Percentiles rank a stretch among this genome's conserved stretches.
Evolutionary conservation across 2,113 vertebrate species (phyloP).

Genomic region (Rhegmatorhina hoffmannsi): DNA sequence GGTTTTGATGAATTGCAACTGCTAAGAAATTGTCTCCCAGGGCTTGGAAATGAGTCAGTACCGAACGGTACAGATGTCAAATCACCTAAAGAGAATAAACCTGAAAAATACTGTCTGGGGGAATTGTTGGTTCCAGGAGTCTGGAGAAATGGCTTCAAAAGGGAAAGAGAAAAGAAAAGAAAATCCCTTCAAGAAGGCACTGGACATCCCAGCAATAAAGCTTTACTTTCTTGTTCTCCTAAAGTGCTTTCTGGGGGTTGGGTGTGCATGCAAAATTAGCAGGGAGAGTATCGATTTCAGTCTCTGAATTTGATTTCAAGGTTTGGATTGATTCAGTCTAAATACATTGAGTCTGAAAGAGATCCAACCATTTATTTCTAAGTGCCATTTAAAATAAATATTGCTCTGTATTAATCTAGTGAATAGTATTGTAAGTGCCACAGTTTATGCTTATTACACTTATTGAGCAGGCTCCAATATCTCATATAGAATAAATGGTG

Average conservation of each 20-base stretch:
- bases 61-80: not conserved
- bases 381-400: slow-evolving; percentile 72
- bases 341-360: slow-evolving; percentile 63
- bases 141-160: not conserved
- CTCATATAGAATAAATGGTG: slow-evolving; percentile 68
- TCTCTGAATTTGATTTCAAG: slow-evolving; percentile 76
- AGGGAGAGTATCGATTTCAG: slow-evolving; percentile 64
- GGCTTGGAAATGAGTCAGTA: slow-evolving; percentile 49
- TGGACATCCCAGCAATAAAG: not conserved
- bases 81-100: slow-evolving; percentile 10
- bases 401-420: slow-evolving; percentile 73
- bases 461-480: slow-evolving; percentile 73
- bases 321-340: slow-evolving; percentile 69
- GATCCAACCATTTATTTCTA: slow-evolving; percentile 76
- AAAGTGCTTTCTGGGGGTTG: not conserved
- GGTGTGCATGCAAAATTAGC: slow-evolving; percentile 48
- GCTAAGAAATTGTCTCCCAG: slow-evolving; percentile 50
- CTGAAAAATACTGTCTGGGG: not conserved
- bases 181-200: not conserved
- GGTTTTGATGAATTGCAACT: slow-evolving; percentile 54
- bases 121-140: not conserved
- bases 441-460: slow-evolving; percentile 77
- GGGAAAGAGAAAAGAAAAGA: not conserved
- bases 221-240: slow-evolving; percentile 21
- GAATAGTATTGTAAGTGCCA: slow-evolving; percentile 74